These are phyloP conservation scores for Capreolus pygargus DNA, from an alignment of 2,113 vertebrate genomes.

Conservation along the genomic window DNA sequence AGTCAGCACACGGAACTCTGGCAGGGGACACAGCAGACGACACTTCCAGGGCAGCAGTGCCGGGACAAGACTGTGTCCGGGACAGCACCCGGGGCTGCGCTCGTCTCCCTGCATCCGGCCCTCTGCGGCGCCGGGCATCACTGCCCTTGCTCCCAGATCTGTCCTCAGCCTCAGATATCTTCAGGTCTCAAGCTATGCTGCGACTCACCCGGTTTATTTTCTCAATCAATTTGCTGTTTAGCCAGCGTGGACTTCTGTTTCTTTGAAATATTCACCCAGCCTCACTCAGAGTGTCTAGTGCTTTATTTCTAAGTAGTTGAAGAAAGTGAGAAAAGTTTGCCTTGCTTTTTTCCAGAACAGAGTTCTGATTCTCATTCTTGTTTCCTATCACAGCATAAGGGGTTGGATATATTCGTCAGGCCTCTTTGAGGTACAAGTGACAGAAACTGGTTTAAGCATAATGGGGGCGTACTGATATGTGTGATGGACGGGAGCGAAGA, in stretches of 20 bases:
- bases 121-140: not conserved
- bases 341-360: not conserved
- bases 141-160: not conserved
- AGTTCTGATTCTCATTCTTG: not conserved
- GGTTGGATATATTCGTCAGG: conserved; percentile 1
- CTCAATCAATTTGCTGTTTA: not conserved
- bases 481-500: not conserved
- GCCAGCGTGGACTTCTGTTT: not conserved
- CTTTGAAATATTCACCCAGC: not conserved
- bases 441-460: conserved; percentile 29
- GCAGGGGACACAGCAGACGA: fast-evolving
- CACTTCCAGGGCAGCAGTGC: not conserved
- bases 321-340: not conserved
- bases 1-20: too few relatives aligned
- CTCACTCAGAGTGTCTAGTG: not conserved
- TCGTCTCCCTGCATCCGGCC: not conserved
- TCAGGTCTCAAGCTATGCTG: not conserved
- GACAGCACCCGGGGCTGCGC: fast-evolving
- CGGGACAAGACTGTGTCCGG: not conserved
- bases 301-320: not conserved
- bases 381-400: not conserved
- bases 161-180: not conserved
- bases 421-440: conserved; percentile 25
- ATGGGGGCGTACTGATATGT: conserved; percentile 15
- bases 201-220: not conserved